Base-by-base conservation (phyloP, 2,888 invertebrate genomes). In the Nematopogon swammerdamellus region DNA sequence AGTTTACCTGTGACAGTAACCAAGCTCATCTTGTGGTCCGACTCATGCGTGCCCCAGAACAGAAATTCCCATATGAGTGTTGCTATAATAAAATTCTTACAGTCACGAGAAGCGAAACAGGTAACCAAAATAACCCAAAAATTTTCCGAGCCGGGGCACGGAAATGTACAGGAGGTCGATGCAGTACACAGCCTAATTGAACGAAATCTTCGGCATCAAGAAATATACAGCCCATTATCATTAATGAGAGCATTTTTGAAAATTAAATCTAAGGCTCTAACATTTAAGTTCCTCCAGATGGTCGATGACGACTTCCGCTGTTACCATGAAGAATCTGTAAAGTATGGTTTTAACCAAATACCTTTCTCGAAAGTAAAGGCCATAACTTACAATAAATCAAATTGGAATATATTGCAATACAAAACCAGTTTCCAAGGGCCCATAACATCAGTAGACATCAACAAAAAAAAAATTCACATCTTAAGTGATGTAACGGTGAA, bases 111-210 rank as follows among this genome's bases (percentile, higher is more conserved):
- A 43, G 47, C 48, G 6, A 49, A 49, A 48, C 47, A 53, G 44
- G 53, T 47, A 48, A 56, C 50, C 47, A 46, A 47, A 50, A 55
- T 49, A 42, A 53, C 46, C 11, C 54, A 50, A 52, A 55, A 51
- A 47, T 54, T 53, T 50, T 58, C 58, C 20, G 47, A 56, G 48
- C 54, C 55, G 2, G 58, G 58, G n/a, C 54, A 58, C 45, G 53
- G 55, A n/a, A 56, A 56, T 36, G 53, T 59, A 11, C 59, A 59
- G 49, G 57, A 58, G 50, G 56, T 59, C 1, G 58, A 56, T 48
- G 50, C 49, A 45, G 48, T 51, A 4, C 58, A 59, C 46, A 57
- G 57, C 44, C 19, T 53, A n/a, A 58, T 58, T 25, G 25, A 25
- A 25, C 50, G 50, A 47, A 50, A 53, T 48, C 43, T 52, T 43